These are phyloP conservation scores for Forbesichthys papilliferus DNA, from an alignment of 2,113 vertebrate species.

Conservation along the genomic window DNA sequence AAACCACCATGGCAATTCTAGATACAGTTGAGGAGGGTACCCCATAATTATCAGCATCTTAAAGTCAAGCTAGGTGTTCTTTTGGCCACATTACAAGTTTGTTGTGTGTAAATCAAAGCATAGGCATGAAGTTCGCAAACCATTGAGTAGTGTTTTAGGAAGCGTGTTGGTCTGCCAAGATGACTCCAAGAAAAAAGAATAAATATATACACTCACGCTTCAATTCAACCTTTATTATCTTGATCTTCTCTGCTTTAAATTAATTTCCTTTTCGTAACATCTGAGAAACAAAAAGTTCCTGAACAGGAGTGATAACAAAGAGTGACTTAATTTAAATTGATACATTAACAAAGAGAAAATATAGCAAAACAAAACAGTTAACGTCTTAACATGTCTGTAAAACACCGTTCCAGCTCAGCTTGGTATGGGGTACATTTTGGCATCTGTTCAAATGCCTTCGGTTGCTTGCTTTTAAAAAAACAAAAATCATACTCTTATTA, in stretches of 20 bases:
- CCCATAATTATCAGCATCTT: no score
- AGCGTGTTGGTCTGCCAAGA: slow-evolving; percentile 3
- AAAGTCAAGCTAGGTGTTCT: no score
- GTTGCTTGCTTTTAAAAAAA: slow-evolving; percentile 72
- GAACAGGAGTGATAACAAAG: slow-evolving; percentile 83
- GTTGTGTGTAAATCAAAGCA: no score
- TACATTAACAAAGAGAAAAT: slow-evolving; percentile 58
- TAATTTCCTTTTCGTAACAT: slow-evolving; percentile 80
- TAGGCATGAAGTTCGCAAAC: no score
- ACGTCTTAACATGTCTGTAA: slow-evolving; percentile 80
- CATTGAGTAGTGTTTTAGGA: no score
- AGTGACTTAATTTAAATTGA: slow-evolving; percentile 81
- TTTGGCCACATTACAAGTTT: no score
- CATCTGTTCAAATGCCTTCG: slow-evolving; percentile 79
- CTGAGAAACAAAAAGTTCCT: slow-evolving; percentile 78
- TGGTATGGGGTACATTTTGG: slow-evolving; percentile 76
- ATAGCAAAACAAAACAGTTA: slow-evolving; percentile 75
- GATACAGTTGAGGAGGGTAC: no score
- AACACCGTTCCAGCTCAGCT: slow-evolving; percentile 82
- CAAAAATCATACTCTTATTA: slow-evolving; percentile 66
- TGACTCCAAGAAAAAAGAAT: slow-evolving; percentile 14
- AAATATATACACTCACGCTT: slow-evolving; percentile 24
- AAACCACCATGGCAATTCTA: no score
- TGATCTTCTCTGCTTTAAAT: slow-evolving; percentile 81
- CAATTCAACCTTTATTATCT: slow-evolving; percentile 83